These are phyloP conservation scores for Mesoligia furuncula DNA, from an alignment of 2,888 invertebrate species.

Conservation along the genomic window DNA sequence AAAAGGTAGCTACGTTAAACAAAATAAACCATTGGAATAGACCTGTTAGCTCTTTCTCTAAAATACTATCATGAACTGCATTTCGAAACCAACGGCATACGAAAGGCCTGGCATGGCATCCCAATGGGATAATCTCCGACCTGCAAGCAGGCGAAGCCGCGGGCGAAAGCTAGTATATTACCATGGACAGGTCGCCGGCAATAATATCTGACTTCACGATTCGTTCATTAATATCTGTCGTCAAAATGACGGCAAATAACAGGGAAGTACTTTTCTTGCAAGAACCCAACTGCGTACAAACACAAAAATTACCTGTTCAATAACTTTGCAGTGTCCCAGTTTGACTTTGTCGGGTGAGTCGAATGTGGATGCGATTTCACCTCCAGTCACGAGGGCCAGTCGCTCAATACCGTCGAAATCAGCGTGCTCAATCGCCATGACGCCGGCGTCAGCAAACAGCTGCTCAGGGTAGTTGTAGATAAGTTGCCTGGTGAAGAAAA, in stretches of 20 bases:
- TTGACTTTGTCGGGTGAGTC: constrained; percentile 97
- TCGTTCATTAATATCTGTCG: no score
- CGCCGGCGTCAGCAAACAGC: constrained; percentile 98
- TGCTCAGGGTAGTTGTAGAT: constrained; percentile 99
- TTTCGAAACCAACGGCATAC: not conserved
- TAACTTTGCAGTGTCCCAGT: constrained; percentile 97
- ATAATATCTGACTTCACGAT: no score
- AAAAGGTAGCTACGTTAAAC: no score
- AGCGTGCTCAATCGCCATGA: constrained; percentile 99
- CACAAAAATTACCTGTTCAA: constrained; percentile 94
- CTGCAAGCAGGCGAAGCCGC: no score
- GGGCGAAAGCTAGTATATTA: no score
- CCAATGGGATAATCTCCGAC: no score
- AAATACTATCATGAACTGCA: not conserved
- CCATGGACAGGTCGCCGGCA: no score
- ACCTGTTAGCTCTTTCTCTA: not conserved
- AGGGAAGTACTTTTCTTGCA: not conserved
- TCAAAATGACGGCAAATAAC: not conserved
- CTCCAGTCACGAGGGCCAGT: constrained; percentile 98
- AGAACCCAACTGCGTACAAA: not conserved
- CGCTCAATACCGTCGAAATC: constrained; percentile 99
- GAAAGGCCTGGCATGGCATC: no score
- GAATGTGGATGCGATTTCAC: constrained; percentile 99
- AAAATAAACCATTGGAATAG: not conserved
- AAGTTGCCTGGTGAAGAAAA: constrained; percentile 92